Conservation (phyloP, 2,888 invertebrate species). For the Parnassius glacialis region DNA sequence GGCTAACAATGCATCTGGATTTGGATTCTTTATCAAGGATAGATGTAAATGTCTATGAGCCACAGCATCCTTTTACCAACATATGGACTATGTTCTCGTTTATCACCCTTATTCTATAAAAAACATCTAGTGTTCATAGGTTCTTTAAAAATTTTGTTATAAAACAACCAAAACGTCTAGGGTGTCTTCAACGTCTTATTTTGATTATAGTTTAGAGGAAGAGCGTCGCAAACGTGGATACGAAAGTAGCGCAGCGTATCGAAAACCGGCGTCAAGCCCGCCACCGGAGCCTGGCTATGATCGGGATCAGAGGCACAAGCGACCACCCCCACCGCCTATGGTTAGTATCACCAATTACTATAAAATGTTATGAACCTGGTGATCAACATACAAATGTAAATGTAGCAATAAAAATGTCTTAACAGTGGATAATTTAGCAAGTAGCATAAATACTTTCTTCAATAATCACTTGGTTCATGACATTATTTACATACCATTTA, state of each 20-base stretch:
- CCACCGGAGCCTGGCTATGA: conserved; percentile 69
- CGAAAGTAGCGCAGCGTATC: conserved; percentile 64
- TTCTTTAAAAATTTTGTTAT: too few relatives aligned
- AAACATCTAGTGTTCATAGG: too few relatives aligned
- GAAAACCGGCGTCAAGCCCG: conserved; percentile 61
- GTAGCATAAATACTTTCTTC: neutral
- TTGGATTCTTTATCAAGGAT: too few relatives aligned
- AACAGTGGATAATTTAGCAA: too few relatives aligned
- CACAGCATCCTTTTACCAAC: too few relatives aligned
- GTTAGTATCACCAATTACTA: conserved; percentile 33
- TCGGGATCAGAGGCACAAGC: conserved; percentile 66
- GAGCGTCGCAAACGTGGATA: conserved; percentile 81
- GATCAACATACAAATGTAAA: neutral
- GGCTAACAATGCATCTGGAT: too few relatives aligned
- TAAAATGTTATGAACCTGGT: conserved; percentile 15
- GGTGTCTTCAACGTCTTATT: too few relatives aligned
- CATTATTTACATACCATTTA: neutral
- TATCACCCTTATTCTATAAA: too few relatives aligned
- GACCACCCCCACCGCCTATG: conserved; percentile 59
- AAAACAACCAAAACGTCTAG: too few relatives aligned
- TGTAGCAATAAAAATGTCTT: too few relatives aligned
- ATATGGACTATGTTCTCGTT: too few relatives aligned
- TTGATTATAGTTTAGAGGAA: conserved; percentile 72
- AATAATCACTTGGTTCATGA: conserved; percentile 17
- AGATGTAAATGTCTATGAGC: too few relatives aligned